Base-by-base conservation (phyloP, 2,888 invertebrate species). In the Syrista parreyssii region DNA sequence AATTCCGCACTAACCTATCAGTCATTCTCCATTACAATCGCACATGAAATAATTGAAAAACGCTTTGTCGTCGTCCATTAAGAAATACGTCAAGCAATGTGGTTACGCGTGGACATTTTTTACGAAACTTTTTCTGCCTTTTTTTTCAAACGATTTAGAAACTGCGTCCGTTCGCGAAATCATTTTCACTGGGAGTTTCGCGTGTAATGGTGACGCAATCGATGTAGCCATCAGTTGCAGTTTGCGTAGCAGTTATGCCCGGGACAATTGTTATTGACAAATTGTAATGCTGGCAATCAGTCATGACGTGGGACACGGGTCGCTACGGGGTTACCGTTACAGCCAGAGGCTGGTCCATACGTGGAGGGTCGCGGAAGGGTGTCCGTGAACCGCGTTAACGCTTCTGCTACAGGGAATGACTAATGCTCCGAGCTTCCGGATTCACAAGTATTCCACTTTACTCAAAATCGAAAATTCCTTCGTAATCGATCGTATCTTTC, bases 231-330 rank as follows among this genome's bases (percentile, higher is more conserved):
- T 89, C 89, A 89, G 88, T 88, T 87, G 89, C 90, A 89, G 88
- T 87, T 87, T 85, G 84, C 83, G 80, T 85, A 84, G 81, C 86
- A 84, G 86, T 88, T 89, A 88, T 84, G 84, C 84, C 79, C 83
- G 85, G 83, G 84, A 85, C 88, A 87, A 89, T 89, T 90, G 90
- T 89, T 89, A 90, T 89, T 90, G 90, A 89, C 89, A 89, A 89
- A 89, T 89, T 87, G 88, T 88, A 89, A 88, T 87, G 86, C 85
- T 86, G 87, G 87, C 88, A 88, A 89, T 89, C 89, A 89, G 87
- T 89, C 88, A 89, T 87, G 87, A 86, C 75, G 77, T 74, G 73
- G 76, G 76, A 76, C 68, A 71, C 71, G 71, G 71, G 71, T 12
- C 68, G 69, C 40, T 31, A 34, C 69, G 55, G 71, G 55, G 69